Conservation (phyloP, 2,797 vertebrate genomes). For the Chiloscyllium punctatum region DNA sequence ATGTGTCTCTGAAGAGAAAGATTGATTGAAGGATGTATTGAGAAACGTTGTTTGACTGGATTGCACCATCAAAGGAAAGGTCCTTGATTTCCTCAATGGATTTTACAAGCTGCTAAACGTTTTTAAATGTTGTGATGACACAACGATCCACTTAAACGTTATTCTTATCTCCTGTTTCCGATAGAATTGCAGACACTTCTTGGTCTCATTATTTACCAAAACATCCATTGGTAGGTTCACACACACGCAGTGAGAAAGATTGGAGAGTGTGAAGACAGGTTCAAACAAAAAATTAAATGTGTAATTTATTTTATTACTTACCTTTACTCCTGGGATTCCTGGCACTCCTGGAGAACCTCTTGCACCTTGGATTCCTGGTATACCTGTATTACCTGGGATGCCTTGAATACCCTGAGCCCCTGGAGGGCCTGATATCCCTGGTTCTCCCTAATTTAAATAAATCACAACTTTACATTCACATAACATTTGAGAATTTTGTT, state of each 20-base stretch:
- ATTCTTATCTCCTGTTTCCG: not conserved
- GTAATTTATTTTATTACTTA: constrained; percentile 45
- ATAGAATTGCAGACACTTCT: not conserved
- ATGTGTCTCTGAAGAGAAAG: not conserved
- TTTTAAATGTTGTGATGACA: not conserved
- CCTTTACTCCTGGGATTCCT: constrained; percentile 66
- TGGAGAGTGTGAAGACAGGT: not conserved
- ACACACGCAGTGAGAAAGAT: not conserved
- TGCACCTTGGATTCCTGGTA: constrained; percentile 62
- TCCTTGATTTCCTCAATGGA: not conserved
- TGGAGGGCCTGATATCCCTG: constrained; percentile 66
- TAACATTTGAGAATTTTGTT: not conserved
- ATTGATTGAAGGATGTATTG: not conserved
- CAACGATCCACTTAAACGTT: not conserved
- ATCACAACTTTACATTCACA: not conserved
- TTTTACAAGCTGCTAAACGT: not conserved
- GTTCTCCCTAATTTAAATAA: constrained; percentile 65
- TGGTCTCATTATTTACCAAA: not conserved
- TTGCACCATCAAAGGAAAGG: not conserved
- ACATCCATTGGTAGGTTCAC: not conserved
- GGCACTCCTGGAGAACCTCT: constrained; percentile 61
- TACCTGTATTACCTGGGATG: constrained; percentile 67
- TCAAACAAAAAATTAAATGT: not conserved
- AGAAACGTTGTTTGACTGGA: not conserved
- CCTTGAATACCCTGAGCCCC: constrained; percentile 83